Base-by-base conservation (phyloP, 2,113 vertebrate genomes). In the Oceanites oceanicus region DNA sequence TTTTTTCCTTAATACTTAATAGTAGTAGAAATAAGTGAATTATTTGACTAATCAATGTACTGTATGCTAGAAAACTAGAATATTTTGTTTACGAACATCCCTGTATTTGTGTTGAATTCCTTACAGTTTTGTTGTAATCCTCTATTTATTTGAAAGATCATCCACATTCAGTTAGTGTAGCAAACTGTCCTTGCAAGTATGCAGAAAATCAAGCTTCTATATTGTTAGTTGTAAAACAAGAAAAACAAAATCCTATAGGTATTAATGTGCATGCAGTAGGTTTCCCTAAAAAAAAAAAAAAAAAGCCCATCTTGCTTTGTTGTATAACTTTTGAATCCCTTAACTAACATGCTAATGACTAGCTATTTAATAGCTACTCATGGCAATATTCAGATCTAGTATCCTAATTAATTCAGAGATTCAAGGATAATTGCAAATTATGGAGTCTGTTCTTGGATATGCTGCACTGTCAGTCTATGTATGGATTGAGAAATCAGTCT, bases 381-480 rank as follows among this genome's bases (percentile, higher is more conserved):
- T 76, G 62, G 10, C 36, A 62, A 20, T 86, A 47, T 63, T 92
- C 65, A 87, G 26, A 47, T 87, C 30, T 68, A 52, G 47, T 78
- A 61, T 86, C 56, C 50, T 84, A 83, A 83, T 87, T 86, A 94
- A 91, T 89, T 94, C 45, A 94, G 62, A 84, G 53, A 66, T 85
- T 89, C 34, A 75, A 42, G 12, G 30, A 68, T 85, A 72, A 75
- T 89, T 96, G 56, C 19, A 78, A 87, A 56, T 75, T 85, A 26
- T 34, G 5, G 44, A 53, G 40, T 63, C 44, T 44, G 23, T 75
- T 92, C 27, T 85, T 96, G 68, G 38, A 36, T 85, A 27, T 55
- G 9, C 47, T 78, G 25, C 29, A 13, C 56, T 61, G 40, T 23
- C 8, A 15, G 34, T 44, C 72, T 89, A 0, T 14, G 32, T 55